Evolutionary conservation across 2,888 invertebrate genomes (phyloP).

Genomic region (Catonia carolina): DNA sequence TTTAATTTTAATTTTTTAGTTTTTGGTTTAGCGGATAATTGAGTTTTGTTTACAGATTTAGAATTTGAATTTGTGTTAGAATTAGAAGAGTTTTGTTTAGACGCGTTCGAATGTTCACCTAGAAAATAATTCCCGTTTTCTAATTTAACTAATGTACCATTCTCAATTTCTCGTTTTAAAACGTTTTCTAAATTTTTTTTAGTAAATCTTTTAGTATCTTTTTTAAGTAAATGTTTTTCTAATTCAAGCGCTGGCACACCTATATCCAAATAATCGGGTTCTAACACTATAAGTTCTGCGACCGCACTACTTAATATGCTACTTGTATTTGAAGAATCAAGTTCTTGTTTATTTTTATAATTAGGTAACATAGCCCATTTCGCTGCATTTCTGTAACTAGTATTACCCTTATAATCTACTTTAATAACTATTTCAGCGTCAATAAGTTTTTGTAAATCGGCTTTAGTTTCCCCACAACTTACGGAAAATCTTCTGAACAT

Average conservation of each 20-base stretch:
- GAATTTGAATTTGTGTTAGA: conserved; percentile 9
- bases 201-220: conserved; percentile 56
- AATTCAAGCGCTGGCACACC: conserved; percentile 64
- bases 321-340: conserved; percentile 42
- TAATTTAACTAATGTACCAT: conserved; percentile 59
- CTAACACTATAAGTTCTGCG: conserved; percentile 61
- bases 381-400: conserved; percentile 75
- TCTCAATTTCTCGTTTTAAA: conserved; percentile 61
- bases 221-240: conserved; percentile 56
- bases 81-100: conserved; percentile 16
- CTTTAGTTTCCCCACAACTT: conserved; percentile 58
- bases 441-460: conserved; percentile 66
- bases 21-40: conserved; percentile 2
- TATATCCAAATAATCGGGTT: conserved; percentile 62
- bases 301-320: conserved; percentile 59
- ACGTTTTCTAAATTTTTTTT: conserved; percentile 58
- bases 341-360: conserved; percentile 45
- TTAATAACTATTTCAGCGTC: conserved; percentile 68
- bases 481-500: conserved; percentile 67
- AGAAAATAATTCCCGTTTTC: conserved; percentile 62
- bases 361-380: conserved; percentile 53
- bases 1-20: conserved; percentile 6
- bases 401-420: conserved; percentile 81
- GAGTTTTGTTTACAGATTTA: neutral
- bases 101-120: conserved; percentile 45